Conservation (phyloP, 1,140 invertebrate genomes). For the Eupristina koningsbergeri region DNA sequence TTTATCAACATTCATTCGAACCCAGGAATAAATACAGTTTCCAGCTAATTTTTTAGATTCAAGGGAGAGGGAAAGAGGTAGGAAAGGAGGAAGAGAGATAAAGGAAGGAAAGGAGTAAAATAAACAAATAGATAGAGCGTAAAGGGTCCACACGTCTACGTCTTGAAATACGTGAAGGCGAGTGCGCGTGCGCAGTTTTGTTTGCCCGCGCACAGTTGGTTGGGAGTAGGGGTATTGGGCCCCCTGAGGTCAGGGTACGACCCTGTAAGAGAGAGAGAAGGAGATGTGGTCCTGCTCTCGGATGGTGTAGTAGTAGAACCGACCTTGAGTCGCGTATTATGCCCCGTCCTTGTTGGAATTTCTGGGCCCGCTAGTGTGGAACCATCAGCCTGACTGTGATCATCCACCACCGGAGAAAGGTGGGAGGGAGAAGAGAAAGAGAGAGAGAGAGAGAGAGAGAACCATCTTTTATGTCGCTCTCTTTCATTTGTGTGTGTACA, state of each 20-base stretch:
- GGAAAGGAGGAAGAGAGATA: background rate
- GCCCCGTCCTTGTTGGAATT: constrained; percentile 72
- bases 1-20: background rate
- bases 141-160: background rate
- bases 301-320: constrained; percentile 71
- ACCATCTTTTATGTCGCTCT: background rate
- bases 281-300: constrained; percentile 58
- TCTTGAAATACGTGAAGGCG: background rate
- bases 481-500: constrained; percentile 3
- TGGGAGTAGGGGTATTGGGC: constrained; percentile 44
- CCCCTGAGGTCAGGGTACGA: constrained; percentile 64
- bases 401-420: constrained; percentile 33
- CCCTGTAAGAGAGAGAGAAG: constrained; percentile 56
- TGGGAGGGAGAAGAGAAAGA: too few relatives aligned
- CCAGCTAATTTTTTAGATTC: background rate
- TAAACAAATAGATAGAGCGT: background rate
- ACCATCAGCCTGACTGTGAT: constrained; percentile 66
- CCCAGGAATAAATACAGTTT: background rate
- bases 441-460: constrained; percentile 22
- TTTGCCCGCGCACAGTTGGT: background rate
- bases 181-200: constrained; percentile 5
- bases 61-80: constrained; percentile 30
- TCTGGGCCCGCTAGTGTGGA: constrained; percentile 62
- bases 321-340: constrained; percentile 73
- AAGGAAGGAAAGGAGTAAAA: background rate